phyloP scores from a whole-genome alignment of 2,888 invertebrate species.

The Opisthograptis luteolata region DNA sequence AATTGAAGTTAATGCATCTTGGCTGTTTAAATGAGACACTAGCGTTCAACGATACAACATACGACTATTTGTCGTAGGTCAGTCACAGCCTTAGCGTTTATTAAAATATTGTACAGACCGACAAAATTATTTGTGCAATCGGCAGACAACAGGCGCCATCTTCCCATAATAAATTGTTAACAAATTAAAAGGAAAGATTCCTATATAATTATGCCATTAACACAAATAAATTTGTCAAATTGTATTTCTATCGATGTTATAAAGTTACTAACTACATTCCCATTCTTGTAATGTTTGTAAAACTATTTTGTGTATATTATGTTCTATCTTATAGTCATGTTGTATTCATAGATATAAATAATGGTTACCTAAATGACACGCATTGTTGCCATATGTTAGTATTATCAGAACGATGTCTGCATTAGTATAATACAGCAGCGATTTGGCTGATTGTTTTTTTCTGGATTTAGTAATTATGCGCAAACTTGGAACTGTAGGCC shows the following conservation, averaged over 20 bases:
- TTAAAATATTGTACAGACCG: slow-evolving; percentile 5
- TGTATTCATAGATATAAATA: slow-evolving; percentile 52
- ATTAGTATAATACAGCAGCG: neutral
- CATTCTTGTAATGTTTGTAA: slow-evolving; percentile 65
- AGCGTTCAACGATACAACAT: neutral
- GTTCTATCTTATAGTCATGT: slow-evolving; percentile 43
- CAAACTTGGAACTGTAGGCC: neutral
- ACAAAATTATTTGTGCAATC: neutral
- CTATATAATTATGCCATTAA: neutral
- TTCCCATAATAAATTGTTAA: neutral
- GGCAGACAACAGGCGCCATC: neutral
- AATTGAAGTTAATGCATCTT: too few species aligned
- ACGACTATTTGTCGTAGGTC: neutral
- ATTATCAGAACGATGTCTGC: slow-evolving; percentile 32
- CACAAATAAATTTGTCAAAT: slow-evolving; percentile 7
- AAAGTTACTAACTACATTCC: slow-evolving; percentile 47
- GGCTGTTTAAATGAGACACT: too few species aligned
- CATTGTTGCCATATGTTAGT: slow-evolving; percentile 77
- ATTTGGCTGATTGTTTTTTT: neutral
- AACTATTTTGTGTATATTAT: slow-evolving; percentile 66
- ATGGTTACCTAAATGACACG: slow-evolving; percentile 76
- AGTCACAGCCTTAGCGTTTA: slow-evolving; percentile 8
- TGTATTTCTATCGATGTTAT: slow-evolving; percentile 27
- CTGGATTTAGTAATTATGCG: neutral
- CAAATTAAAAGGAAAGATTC: too few species aligned